Percentiles rank a stretch among this genome's conserved stretches.
Evolutionary conservation across 2,113 vertebrate genomes (phyloP).

Genomic region (Capreolus pygargus): DNA sequence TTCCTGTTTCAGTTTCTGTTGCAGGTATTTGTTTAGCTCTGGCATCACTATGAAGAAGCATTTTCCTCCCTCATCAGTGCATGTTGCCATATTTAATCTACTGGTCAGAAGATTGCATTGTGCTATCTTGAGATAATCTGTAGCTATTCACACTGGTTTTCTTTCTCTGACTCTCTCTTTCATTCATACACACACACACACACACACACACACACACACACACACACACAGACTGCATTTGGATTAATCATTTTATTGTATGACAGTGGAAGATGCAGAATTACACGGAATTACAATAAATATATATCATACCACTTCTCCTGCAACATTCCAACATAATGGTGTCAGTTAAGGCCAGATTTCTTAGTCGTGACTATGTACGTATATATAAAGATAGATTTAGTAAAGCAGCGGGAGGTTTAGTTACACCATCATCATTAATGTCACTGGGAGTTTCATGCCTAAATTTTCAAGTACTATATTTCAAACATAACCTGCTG

Average conservation of each 20-base stretch:
- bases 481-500: slow-evolving; percentile 25
- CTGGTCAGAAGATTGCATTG: background rate
- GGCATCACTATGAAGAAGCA: background rate
- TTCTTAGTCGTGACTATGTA: background rate
- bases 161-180: background rate
- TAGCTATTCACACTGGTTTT: background rate
- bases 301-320: background rate
- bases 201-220: background rate
- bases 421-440: background rate
- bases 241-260: background rate
- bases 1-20: background rate
- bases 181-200: background rate
- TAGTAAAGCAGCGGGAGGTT: background rate
- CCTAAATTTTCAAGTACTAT: slow-evolving; percentile 39
- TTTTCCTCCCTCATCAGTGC: background rate
- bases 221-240: background rate
- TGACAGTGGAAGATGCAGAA: background rate
- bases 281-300: background rate
- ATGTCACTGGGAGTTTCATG: slow-evolving; percentile 16
- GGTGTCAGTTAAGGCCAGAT: background rate
- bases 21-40: background rate
- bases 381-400: background rate
- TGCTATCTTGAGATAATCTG: background rate
- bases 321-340: background rate
- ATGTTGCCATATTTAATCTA: background rate